Conservation (phyloP, 2,797 vertebrate genomes). For the Danio albolineatus region DNA sequence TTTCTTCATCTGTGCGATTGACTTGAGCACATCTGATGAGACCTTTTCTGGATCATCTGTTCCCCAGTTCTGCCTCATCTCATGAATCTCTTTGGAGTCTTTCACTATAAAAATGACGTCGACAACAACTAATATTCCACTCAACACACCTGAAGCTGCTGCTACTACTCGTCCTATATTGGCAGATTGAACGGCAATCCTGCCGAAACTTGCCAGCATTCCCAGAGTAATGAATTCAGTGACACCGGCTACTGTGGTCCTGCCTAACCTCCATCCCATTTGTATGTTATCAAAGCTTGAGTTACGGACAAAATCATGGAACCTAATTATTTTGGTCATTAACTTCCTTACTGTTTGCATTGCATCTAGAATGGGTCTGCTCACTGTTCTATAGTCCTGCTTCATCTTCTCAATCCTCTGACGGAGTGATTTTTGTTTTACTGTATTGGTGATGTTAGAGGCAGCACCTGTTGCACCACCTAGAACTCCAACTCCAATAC, state of each 20-base stretch:
- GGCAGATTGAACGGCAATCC: background rate
- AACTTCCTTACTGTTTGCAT: background rate
- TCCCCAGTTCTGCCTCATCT: background rate
- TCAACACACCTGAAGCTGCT: background rate
- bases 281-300: rapidly evolving
- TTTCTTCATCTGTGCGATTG: background rate
- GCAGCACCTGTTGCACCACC: slow-evolving; percentile 28
- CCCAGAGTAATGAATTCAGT: background rate
- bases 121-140: background rate
- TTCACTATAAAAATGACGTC: background rate
- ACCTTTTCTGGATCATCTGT: background rate
- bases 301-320: background rate
- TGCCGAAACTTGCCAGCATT: background rate
- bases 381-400: too few relatives aligned
- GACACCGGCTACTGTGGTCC: too few relatives aligned
- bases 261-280: background rate
- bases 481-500: background rate
- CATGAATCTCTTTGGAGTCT: background rate
- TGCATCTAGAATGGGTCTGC: background rate
- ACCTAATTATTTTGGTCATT: background rate
- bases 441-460: background rate
- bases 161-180: too few relatives aligned
- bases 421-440: background rate
- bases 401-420: background rate
- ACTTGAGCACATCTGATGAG: background rate